A percentile compares a stretch with the other conserved stretches of the same genome.
Conservation (phyloP, 1,140 invertebrate genomes). For the Psix sp. region DNA sequence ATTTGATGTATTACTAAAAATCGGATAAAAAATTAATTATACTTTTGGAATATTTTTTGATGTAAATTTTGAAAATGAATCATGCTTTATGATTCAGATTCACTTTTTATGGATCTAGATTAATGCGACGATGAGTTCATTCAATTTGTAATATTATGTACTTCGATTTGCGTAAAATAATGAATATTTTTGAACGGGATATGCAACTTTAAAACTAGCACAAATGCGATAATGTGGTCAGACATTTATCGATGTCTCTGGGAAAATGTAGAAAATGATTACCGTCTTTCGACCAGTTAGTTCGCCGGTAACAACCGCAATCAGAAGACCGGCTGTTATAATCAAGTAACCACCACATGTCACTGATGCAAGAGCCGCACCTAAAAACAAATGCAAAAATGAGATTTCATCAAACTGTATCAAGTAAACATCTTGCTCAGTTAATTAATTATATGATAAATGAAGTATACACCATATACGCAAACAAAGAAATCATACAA, state of each 20-base stretch:
- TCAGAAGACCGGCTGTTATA: slow-evolving; percentile 81
- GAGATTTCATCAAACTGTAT: too few species aligned
- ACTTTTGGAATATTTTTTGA: too few species aligned
- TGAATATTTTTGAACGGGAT: slow-evolving; percentile 4
- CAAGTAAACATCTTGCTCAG: neutral
- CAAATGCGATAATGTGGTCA: slow-evolving; percentile 28
- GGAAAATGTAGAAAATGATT: slow-evolving; percentile 60
- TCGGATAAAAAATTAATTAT: too few species aligned
- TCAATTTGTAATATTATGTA: neutral
- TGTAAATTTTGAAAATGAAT: too few species aligned
- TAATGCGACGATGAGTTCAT: slow-evolving; percentile 13
- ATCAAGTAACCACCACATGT: slow-evolving; percentile 83
- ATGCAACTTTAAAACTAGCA: slow-evolving; percentile 35
- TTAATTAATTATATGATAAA: slow-evolving; percentile 5
- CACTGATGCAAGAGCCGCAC: slow-evolving; percentile 76
- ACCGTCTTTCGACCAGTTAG: slow-evolving; percentile 81
- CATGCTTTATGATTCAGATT: slow-evolving; percentile 5
- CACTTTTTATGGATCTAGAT: slow-evolving; percentile 19
- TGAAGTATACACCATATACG: neutral
- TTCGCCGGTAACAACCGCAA: slow-evolving; percentile 82
- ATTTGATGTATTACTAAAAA: too few species aligned
- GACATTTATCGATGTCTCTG: slow-evolving; percentile 37
- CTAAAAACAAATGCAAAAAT: slow-evolving; percentile 61
- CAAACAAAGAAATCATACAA: neutral
- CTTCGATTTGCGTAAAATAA: slow-evolving; percentile 1